These are phyloP conservation scores for Leguminivora glycinivorella DNA, from an alignment of 1,140 invertebrate species.

Conservation along the genomic window DNA sequence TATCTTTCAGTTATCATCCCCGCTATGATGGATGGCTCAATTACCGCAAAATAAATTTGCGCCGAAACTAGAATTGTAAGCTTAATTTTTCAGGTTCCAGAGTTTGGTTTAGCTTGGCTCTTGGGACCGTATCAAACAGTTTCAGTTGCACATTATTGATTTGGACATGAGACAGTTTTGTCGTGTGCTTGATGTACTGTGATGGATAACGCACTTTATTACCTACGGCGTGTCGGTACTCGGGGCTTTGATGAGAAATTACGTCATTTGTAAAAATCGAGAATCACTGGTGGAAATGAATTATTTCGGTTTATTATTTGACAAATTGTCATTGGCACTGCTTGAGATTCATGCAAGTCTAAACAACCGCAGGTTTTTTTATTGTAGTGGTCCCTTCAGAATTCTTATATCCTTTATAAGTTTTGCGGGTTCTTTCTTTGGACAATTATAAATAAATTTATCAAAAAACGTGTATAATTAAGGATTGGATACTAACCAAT, in stretches of 20 bases:
- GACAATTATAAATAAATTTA: too few relatives aligned
- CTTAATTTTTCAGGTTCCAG: neutral
- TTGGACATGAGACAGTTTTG: constrained; percentile 20
- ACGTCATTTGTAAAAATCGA: neutral
- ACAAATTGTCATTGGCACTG: neutral
- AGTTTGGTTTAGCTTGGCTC: neutral
- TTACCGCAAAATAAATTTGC: neutral
- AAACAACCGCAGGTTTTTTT: too few relatives aligned
- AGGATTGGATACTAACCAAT: too few relatives aligned
- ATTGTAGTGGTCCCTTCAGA: too few relatives aligned
- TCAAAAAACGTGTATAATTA: too few relatives aligned
- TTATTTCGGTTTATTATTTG: neutral
- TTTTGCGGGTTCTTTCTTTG: too few relatives aligned
- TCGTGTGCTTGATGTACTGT: constrained; percentile 20
- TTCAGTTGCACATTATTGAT: constrained; percentile 28
- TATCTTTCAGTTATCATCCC: constrained; percentile 25
- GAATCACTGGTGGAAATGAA: neutral
- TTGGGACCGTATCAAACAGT: constrained; percentile 3
- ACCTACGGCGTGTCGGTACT: neutral
- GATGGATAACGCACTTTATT: constrained; percentile 27
- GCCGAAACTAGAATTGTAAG: neutral
- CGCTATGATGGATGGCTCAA: constrained; percentile 27
- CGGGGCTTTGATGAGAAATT: neutral
- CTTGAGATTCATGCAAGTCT: too few relatives aligned
- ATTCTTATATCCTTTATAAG: too few relatives aligned